Conservation (phyloP, 2,797 vertebrate species). For the Aquila chrysaetos region DNA sequence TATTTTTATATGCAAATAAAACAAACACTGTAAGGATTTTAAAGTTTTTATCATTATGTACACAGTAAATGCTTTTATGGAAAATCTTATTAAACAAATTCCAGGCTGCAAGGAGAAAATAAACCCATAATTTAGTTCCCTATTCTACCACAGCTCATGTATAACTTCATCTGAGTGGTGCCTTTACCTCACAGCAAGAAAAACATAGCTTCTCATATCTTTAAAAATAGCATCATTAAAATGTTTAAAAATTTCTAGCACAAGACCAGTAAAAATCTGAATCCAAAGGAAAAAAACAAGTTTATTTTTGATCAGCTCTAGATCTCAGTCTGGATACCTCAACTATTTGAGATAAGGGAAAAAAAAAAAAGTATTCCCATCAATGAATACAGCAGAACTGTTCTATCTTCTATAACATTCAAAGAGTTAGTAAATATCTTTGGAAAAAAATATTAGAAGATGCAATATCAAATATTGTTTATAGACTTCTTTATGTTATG, state of each 20-base stretch:
- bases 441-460: not conserved
- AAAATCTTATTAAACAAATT: slow-evolving; percentile 17
- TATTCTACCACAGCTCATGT: not conserved
- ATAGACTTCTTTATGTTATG: not conserved
- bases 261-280: not conserved
- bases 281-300: not conserved
- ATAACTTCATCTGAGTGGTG: not conserved
- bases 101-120: not conserved
- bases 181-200: not conserved
- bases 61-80: not conserved
- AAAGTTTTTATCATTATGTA: not conserved
- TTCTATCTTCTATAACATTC: not conserved
- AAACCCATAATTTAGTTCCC: not conserved
- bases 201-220: not conserved
- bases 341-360: not conserved
- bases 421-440: not conserved
- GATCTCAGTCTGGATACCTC: not conserved
- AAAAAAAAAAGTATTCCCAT: not conserved
- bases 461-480: not conserved
- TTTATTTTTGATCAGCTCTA: not conserved
- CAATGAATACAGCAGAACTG: not conserved
- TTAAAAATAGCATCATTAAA: not conserved
- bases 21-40: not conserved
- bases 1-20: slow-evolving; percentile 8
- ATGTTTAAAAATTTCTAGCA: not conserved